Evolutionary conservation across 2,113 vertebrate genomes (phyloP).

Genomic region (Campylorhamphus procurvoides): DNA sequence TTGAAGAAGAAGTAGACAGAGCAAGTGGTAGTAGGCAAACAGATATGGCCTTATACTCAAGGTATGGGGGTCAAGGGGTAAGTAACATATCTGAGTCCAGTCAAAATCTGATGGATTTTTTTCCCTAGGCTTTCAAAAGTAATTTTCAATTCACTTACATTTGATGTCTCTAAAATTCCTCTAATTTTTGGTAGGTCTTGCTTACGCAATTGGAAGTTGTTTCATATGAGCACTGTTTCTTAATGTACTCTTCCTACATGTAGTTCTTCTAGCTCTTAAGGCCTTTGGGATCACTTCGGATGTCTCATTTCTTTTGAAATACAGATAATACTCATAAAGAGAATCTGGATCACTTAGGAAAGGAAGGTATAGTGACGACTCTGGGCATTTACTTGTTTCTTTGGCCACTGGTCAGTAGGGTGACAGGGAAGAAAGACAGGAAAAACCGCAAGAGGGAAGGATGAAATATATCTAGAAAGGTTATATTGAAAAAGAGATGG

Average conservation of each 20-base stretch:
- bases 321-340: not conserved
- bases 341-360: not conserved
- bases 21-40: not conserved
- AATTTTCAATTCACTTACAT: not conserved
- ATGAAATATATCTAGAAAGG: not conserved
- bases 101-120: not conserved
- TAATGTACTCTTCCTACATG: not conserved
- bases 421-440: not conserved
- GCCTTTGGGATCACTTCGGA: not conserved
- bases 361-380: not conserved
- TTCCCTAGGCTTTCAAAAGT: not conserved
- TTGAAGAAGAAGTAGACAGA: not conserved
- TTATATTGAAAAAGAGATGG: not conserved
- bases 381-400: not conserved
- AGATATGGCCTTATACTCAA: not conserved
- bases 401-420: not conserved
- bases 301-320: not conserved
- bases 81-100: not conserved
- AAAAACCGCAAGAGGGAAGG: not conserved
- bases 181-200: not conserved
- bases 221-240: not conserved
- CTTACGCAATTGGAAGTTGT: not conserved
- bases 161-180: not conserved
- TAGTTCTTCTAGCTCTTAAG: not conserved
- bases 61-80: not conserved